A percentile compares a stretch with the other conserved stretches of the same genome.
These are phyloP conservation scores for Smutsia temminckii DNA, from an alignment of 2,797 vertebrate species.

Conservation along the genomic window DNA sequence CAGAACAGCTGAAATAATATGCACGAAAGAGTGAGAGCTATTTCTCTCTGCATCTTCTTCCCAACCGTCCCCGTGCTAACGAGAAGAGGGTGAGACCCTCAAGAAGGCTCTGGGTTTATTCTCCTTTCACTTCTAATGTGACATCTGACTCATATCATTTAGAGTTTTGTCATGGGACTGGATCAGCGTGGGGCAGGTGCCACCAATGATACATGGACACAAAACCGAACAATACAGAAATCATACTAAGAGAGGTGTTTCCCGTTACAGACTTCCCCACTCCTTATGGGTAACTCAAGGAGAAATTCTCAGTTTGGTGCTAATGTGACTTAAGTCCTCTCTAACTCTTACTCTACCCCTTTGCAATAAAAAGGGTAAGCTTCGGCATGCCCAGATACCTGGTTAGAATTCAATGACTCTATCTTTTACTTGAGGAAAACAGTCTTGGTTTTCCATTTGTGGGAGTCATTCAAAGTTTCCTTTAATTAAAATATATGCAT, in stretches of 20 bases:
- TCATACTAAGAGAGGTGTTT: rapidly evolving
- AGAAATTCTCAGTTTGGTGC: not conserved
- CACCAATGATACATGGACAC: not conserved
- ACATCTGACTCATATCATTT: not conserved
- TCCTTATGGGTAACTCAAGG: not conserved
- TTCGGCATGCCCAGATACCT: not conserved
- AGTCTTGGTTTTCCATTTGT: not conserved
- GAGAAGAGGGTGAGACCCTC: not conserved
- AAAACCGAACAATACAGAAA: not conserved
- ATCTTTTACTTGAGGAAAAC: not conserved
- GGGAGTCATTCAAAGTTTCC: not conserved
- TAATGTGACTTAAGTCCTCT: not conserved
- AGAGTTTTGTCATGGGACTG: not conserved
- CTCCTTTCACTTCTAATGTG: not conserved
- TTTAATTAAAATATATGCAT: not conserved
- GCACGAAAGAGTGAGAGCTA: not conserved
- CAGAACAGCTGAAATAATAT: not conserved
- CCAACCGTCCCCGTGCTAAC: not conserved
- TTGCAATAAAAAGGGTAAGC: not conserved
- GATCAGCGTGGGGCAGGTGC: not conserved
- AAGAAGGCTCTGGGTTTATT: not conserved
- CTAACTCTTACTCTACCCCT: not conserved
- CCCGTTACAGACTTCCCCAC: not conserved
- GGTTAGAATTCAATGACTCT: not conserved
- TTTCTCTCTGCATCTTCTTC: not conserved